Evolutionary conservation across 2,797 vertebrate genomes (phyloP).

Genomic region (Halcyon chelicuti): DNA sequence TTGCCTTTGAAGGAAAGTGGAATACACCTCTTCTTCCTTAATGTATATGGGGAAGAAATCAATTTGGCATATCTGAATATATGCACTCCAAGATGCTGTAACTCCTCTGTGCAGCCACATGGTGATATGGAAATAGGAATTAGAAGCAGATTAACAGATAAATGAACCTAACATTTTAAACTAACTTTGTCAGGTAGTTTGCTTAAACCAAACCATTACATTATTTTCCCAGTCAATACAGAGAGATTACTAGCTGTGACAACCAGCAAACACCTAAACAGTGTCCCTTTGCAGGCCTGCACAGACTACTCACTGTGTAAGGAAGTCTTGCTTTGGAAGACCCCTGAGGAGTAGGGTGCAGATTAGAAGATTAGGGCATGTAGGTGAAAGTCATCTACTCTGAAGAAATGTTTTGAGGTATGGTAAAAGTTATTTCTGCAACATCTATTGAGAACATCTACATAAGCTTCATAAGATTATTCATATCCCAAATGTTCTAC

Average conservation of each 20-base stretch:
- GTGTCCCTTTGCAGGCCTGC: background rate
- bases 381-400: background rate
- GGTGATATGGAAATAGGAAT: background rate
- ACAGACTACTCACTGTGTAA: fast-evolving
- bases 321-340: background rate
- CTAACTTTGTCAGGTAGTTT: background rate
- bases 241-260: background rate
- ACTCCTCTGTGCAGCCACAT: background rate
- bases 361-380: background rate
- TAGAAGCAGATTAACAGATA: background rate
- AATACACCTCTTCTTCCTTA: background rate
- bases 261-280: background rate
- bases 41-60: background rate
- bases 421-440: background rate
- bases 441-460: background rate
- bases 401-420: background rate
- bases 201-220: background rate
- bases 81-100: background rate
- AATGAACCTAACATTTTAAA: background rate
- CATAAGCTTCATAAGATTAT: background rate
- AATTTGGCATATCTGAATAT: background rate
- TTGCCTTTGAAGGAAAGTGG: background rate
- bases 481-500: background rate
- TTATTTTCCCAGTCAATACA: background rate
- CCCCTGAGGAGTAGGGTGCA: background rate